A percentile compares a stretch with the other conserved stretches of the same genome.
Conservation (phyloP, 2,113 vertebrate species). For the Brienomyrus longianalis region DNA sequence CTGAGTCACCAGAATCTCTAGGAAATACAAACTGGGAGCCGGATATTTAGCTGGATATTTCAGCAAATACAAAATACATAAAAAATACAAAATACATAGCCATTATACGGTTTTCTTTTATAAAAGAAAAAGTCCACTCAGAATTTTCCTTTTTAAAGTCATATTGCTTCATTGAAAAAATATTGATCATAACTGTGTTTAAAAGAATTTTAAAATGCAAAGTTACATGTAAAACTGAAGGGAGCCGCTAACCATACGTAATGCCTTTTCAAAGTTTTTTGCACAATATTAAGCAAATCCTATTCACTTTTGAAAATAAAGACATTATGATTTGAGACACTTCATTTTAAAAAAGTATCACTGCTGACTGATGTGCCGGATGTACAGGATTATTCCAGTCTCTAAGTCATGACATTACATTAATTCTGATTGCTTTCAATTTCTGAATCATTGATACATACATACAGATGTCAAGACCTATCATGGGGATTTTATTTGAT, state of each 20-base stretch:
- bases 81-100: not conserved
- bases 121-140: not conserved
- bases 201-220: not conserved
- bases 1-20: not conserved
- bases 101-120: not conserved
- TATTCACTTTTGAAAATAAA: not conserved
- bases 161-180: not conserved
- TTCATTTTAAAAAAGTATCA: no score
- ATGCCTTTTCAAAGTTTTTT: not conserved
- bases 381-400: not conserved
- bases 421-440: constrained; percentile 3
- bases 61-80: not conserved
- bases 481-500: not conserved
- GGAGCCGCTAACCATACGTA: no score
- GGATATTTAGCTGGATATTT: not conserved
- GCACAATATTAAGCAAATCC: not conserved
- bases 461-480: not conserved
- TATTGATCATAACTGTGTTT: not conserved
- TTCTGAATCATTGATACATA: not conserved
- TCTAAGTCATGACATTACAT: not conserved
- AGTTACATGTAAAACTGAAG: not conserved
- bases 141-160: not conserved
- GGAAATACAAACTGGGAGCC: not conserved
- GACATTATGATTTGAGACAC: not conserved
- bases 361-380: not conserved